These are phyloP conservation scores for Ferdinandea cuprea DNA, from an alignment of 2,888 invertebrate genomes.

Conservation along the genomic window DNA sequence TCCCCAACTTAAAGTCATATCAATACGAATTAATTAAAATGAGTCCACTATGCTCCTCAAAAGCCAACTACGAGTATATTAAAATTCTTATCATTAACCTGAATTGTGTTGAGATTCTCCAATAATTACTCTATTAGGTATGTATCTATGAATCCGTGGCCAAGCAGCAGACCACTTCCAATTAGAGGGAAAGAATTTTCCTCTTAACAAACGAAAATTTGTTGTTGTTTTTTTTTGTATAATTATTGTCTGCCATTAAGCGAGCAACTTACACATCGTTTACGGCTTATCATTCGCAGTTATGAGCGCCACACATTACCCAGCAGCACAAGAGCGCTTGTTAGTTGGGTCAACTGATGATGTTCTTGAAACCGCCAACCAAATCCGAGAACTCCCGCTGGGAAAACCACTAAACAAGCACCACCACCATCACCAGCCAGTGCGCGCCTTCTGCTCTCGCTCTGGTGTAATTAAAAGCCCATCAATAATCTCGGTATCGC, in stretches of 20 bases:
- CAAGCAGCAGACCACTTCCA: constrained; percentile 31
- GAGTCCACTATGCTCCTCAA: no score
- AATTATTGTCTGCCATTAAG: constrained; percentile 62
- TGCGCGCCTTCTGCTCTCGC: constrained; percentile 4
- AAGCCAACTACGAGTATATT: no score
- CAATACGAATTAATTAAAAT: no score
- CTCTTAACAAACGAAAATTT: constrained; percentile 62
- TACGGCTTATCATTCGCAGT: constrained; percentile 71
- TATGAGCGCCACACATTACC: constrained; percentile 59
- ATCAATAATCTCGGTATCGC: constrained; percentile 73
- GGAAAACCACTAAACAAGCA: constrained; percentile 62
- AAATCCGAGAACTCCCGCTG: constrained; percentile 68
- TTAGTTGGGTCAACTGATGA: constrained; percentile 51
- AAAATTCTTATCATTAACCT: no score
- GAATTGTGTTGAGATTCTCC: no score
- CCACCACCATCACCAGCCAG: constrained; percentile 28
- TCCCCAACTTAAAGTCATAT: no score
- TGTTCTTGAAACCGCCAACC: constrained; percentile 70
- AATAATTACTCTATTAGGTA: no score
- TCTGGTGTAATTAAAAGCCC: constrained; percentile 71
- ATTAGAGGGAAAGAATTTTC: constrained; percentile 50
- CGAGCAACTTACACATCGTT: constrained; percentile 70
- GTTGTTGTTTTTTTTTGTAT: constrained; percentile 28
- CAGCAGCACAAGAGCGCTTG: constrained; percentile 36
- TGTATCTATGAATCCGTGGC: no score